Base-by-base conservation (phyloP, 2,888 invertebrate species). In the Netelia melanura region DNA sequence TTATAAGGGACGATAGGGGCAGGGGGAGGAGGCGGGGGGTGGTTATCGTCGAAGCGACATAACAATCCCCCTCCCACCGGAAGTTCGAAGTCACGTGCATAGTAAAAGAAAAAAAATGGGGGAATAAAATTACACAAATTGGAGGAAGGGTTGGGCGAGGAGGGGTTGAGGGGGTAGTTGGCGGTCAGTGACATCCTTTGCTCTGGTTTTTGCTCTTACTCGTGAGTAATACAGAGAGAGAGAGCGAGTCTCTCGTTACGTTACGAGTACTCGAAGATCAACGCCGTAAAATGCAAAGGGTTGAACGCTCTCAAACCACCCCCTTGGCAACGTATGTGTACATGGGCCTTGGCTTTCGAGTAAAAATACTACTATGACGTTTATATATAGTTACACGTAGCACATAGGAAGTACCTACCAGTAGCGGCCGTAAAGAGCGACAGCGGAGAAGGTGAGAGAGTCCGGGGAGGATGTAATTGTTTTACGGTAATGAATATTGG, bases 401-500 rank as follows among this genome's bases (percentile, higher is more conserved):
- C 61, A 17, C 11, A 9, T 17, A 62, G 61, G 48, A 23, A 61
- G 67, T 58, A 25, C 58, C 25, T 17, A 17, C 17, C 17, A 23
- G 14, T 43, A 65, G 43, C 8, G 8, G 5, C 65, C n/a, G 10
- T 21, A 38, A 54, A 77, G 52, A 71, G 23, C 14, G 64, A 64
- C 5, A n/a, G n/a, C 25, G 21, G 43, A 30, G n/a, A 17, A 56
- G 54, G 56, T 56, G 56, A 79, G 14, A 44, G 17, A 17, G 17
- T 17, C 25, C 56, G 61, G 25, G 58, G n/a, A 72, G 52, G 74
- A 81, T 86, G 87, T 89, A 90, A 91, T 91, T 90, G 90, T 91
- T 90, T 90, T 87, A 86, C 86, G 81, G 83, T 87, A 86, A 86
- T 79, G 90, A 89, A 90, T 89, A 90, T 89, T 89, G 87, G 87